Evolutionary conservation across 2,888 invertebrate species (phyloP).

Genomic region (Aspidiotus rigidus): DNA sequence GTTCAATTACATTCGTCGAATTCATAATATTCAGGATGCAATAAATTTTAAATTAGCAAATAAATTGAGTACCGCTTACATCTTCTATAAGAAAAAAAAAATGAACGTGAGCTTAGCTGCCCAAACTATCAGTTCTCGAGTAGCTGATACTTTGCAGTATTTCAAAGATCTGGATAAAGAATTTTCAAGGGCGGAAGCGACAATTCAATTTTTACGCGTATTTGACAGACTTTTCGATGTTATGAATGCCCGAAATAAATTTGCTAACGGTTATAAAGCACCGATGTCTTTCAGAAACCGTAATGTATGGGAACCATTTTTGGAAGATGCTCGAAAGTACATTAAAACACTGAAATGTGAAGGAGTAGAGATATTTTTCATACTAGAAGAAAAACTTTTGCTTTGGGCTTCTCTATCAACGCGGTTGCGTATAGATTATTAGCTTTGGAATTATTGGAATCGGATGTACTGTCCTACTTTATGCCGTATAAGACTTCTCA

Average conservation of each 20-base stretch:
- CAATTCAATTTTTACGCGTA: constrained; percentile 15
- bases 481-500: constrained; percentile 32
- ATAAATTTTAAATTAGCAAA: constrained; percentile 38
- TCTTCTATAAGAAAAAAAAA: neutral
- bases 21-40: constrained; percentile 37
- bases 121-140: neutral
- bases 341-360: constrained; percentile 30
- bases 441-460: constrained; percentile 20
- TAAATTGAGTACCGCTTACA: neutral
- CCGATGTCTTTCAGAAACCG: constrained; percentile 37
- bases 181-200: constrained; percentile 11
- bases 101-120: constrained; percentile 3
- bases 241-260: constrained; percentile 34
- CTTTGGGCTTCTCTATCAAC: constrained; percentile 35
- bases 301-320: constrained; percentile 32
- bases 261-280: constrained; percentile 37
- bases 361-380: constrained; percentile 25
- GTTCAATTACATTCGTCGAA: constrained; percentile 37
- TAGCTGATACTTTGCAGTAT: neutral
- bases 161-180: neutral
- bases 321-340: constrained; percentile 25
- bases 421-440: constrained; percentile 34
- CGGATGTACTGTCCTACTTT: constrained; percentile 6
- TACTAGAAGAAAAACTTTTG: constrained; percentile 37
- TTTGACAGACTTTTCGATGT: constrained; percentile 28